Base-by-base conservation (phyloP, 2,888 invertebrate genomes). In the Brenthis ino region DNA sequence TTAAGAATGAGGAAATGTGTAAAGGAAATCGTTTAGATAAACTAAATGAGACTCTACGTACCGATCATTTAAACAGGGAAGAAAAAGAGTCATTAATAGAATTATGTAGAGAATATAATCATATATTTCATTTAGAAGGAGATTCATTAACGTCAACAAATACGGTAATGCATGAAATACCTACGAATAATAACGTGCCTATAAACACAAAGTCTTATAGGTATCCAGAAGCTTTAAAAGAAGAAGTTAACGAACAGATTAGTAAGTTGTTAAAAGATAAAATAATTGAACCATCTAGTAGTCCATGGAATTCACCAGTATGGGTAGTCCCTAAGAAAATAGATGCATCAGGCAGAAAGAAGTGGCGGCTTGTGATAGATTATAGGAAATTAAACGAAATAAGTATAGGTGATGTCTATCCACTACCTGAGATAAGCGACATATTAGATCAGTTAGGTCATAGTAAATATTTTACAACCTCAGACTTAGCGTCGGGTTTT, bases 301-400 rank as follows among this genome's bases (percentile, higher is more conserved):
- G 70, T 48, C 72, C 73, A 11, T 75, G 74, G 74, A 67, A 68
- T 55, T 73, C 75, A 33, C 77, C 77, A 47, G 71, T 75, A 14
- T 73, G 71, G 68, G 16, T 74, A 13, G 72, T 72, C 47, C 72
- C 72, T 5, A 73, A 75, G 33, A 73, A 72, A 56, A 55, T 68
- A n/a, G 73, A 74, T 55, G 72, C 72, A 14, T 72, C 75, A 12
- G 73, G 71, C 4, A 64, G 72, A 54, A 72, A 66, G 28, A 75
- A 75, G n/a, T n/a, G n/a, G n/a, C n/a, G 50, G 3, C 50, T 50
- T 14, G 50, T 50, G 1, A 50, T 50, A 50, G 50, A 50, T 50
- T 50, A 28, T 24, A 16, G 16, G 0, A 16, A 16, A 0, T 16
- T 16, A 16, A 16, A 16, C 0, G 16, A 16, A 16, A 16, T 28